Base-by-base conservation (phyloP, 2,888 invertebrate genomes). In the Meandrusa payeni region DNA sequence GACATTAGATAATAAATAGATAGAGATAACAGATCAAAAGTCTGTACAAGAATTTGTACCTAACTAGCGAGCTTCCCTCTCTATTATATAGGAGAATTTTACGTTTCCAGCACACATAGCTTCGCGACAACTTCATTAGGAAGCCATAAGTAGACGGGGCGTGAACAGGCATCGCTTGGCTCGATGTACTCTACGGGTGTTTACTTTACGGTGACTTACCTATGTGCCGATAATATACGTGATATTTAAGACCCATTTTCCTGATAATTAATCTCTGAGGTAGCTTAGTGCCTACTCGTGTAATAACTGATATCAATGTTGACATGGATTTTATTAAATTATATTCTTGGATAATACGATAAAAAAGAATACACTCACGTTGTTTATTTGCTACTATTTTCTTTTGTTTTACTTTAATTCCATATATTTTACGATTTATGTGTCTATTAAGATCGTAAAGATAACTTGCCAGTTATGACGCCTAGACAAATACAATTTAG, bases 61-160 rank as follows among this genome's bases (percentile, higher is more conserved):
- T 22, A 17, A 19, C 26, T 39, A 29, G 45, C 39, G 49, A 50
- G 45, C 38, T 50, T 45, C 40, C 19, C 19, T 10, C 9, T 34
- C 39, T 12, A 41, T 22, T 40, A 48, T 26, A 47, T 29, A 11
- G 41, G 37, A 37, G 28, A 43, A 34, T 29, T 34, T 31, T 47
- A 32, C 52, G 45, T 49, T 54, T 49, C 51, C 44, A 46, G 46
- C 55, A 52, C 52, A 52, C 43, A 20, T 10, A 32, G 47, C 34
- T 36, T 44, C 53, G 59, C 69, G 70, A 72, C 78, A 79, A 79
- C 75, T 81, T 82, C 76, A 76, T 81, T 82, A 81, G 69, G 76
- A 80, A 79, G 74, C 76, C 76, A 70, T 79, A 80, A 75, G 76
- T 67, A 62, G 68, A 55, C 61, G 66, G 51, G 50, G 56, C 42